Conservation (phyloP, 2,797 vertebrate species). For the Typhlichthys eigenmanni region DNA sequence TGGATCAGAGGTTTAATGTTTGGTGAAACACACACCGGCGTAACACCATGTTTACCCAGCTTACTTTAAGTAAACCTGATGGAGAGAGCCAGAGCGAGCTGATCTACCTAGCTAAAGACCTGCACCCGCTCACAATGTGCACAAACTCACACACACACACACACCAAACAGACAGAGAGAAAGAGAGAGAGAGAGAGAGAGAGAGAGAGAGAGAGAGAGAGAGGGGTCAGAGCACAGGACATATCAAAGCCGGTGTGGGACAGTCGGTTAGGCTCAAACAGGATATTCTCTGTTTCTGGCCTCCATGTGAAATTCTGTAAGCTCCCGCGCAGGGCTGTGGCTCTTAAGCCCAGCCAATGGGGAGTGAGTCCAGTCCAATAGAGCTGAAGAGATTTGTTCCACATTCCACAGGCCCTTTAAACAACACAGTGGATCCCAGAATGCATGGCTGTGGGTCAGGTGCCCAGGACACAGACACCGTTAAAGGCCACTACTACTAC, state of each 20-base stretch:
- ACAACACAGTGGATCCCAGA: conserved; percentile 67
- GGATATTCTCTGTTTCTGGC: conserved; percentile 80
- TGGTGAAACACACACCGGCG: conserved; percentile 1
- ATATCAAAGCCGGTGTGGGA: conserved; percentile 69
- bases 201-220: conserved; percentile 8
- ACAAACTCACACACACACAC: conserved; percentile 43
- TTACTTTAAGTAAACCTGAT: conserved; percentile 9
- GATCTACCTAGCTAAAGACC: conserved; percentile 2
- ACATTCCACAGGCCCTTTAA: conserved; percentile 79
- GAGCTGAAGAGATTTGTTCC: conserved; percentile 81
- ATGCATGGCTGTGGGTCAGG: conserved; percentile 64
- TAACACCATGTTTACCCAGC: neutral
- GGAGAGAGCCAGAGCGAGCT: conserved; percentile 8
- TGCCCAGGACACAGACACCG: conserved; percentile 37
- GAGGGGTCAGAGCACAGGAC: conserved; percentile 37
- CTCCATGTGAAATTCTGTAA: conserved; percentile 77
- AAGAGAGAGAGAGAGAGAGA: conserved; percentile 13
- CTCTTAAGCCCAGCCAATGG: conserved; percentile 69
- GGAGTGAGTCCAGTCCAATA: conserved; percentile 61
- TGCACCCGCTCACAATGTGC: conserved; percentile 16
- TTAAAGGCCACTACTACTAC: conserved; percentile 22
- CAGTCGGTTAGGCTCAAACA: conserved; percentile 69
- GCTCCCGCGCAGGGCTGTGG: conserved; percentile 66
- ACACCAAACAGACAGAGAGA: neutral
- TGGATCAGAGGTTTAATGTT: conserved; percentile 43